Conservation (phyloP, 2,797 vertebrate genomes). For the Sandelia bainsii region DNA sequence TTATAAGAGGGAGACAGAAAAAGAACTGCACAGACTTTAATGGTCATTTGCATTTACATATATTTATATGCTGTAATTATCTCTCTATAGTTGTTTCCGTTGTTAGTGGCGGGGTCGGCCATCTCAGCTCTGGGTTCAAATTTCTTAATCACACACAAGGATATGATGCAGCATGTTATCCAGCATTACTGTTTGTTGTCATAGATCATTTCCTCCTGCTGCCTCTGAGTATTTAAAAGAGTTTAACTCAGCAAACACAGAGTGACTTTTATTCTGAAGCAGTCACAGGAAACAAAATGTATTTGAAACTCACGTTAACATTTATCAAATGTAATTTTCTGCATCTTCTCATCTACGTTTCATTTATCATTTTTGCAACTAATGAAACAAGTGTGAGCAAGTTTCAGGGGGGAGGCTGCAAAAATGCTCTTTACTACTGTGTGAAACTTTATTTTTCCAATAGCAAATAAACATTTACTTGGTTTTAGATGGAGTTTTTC, state of each 20-base stretch:
- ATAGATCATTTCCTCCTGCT: background rate
- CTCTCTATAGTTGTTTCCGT: too few species aligned
- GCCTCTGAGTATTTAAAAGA: background rate
- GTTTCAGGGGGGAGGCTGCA: background rate
- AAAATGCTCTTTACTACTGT: background rate
- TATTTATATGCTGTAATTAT: too few species aligned
- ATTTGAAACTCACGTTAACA: background rate
- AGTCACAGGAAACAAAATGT: background rate
- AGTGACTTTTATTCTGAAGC: constrained; percentile 1
- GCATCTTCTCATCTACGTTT: background rate
- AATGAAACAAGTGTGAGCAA: too few species aligned
- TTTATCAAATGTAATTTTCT: background rate
- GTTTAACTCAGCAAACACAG: background rate
- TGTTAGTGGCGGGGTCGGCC: too few species aligned
- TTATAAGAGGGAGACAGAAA: background rate
- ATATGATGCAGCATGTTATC: background rate
- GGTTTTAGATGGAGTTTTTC: background rate
- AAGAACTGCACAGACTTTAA: background rate
- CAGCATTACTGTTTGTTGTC: background rate
- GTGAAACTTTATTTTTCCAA: background rate
- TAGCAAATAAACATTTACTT: background rate
- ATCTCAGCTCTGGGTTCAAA: background rate
- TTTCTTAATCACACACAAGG: background rate
- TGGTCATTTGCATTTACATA: too few species aligned
- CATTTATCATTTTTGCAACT: background rate